These are phyloP conservation scores for Vimba vimba DNA, from an alignment of 2,113 vertebrate species.

Conservation along the genomic window DNA sequence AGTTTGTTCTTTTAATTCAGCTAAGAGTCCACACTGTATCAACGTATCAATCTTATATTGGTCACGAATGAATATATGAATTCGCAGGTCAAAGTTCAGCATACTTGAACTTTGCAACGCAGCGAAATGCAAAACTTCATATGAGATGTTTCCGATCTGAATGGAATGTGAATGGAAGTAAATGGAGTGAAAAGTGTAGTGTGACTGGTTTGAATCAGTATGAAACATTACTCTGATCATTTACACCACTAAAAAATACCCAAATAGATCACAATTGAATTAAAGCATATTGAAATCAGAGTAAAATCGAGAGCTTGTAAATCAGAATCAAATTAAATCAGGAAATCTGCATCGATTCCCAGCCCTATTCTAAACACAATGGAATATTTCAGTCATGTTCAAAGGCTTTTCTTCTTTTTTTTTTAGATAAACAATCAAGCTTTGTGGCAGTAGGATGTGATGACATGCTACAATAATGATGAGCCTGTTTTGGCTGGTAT, in stretches of 20 bases:
- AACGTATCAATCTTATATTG: background rate
- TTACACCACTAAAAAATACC: background rate
- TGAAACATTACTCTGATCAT: background rate
- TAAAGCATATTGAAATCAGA: background rate
- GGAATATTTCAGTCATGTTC: background rate
- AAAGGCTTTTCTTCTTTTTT: background rate
- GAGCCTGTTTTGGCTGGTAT: background rate
- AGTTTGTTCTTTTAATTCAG: background rate
- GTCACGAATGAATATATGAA: background rate
- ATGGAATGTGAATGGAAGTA: background rate
- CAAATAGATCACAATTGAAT: background rate
- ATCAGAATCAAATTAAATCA: background rate
- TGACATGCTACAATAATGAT: background rate
- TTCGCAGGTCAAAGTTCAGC: background rate
- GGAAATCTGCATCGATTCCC: background rate
- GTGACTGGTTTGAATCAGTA: background rate
- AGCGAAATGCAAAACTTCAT: background rate
- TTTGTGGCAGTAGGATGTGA: background rate
- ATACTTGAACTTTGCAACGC: background rate
- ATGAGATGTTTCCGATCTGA: background rate
- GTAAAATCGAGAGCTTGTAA: background rate
- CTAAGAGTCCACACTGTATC: background rate
- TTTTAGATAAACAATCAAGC: background rate
- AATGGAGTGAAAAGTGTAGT: background rate
- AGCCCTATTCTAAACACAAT: background rate